A percentile compares a stretch with the other conserved stretches of the same genome.
Conservation (phyloP, 64 coral and sea anemone genomes). For the Dendrophyllia cribrosa region DNA sequence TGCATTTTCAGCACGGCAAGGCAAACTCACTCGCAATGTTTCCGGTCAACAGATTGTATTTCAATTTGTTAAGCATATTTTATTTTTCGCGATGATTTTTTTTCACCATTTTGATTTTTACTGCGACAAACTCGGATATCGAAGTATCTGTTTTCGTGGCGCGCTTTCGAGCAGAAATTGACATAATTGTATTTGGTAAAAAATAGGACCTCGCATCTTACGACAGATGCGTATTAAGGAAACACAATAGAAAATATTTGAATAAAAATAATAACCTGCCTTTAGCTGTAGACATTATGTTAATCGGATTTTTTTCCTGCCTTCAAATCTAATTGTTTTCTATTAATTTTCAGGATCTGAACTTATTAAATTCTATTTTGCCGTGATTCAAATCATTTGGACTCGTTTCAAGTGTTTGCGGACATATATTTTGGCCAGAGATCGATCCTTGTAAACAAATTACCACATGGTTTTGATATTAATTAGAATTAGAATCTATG, state of each 20-base stretch:
- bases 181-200: slow-evolving; percentile 44
- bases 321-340: neutral
- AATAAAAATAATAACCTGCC: slow-evolving; percentile 73
- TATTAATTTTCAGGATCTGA: neutral
- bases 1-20: slow-evolving; percentile 46
- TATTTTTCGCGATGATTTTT: slow-evolving; percentile 3
- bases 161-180: slow-evolving; percentile 23
- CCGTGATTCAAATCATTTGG: slow-evolving; percentile 4
- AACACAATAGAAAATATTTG: slow-evolving; percentile 89
- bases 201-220: slow-evolving; percentile 35
- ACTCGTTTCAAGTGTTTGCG: neutral
- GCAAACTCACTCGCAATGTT: slow-evolving; percentile 42
- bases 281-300: slow-evolving; percentile 61
- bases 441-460: slow-evolving; percentile 80
- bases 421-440: slow-evolving; percentile 2
- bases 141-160: neutral
- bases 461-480: slow-evolving; percentile 95
- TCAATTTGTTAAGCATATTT: slow-evolving; percentile 18
- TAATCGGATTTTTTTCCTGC: slow-evolving; percentile 67
- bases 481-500: slow-evolving; percentile 78
- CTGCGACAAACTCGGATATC: neutral
- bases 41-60: slow-evolving; percentile 53
- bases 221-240: slow-evolving; percentile 87
- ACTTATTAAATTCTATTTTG: slow-evolving; percentile 10
- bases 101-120: slow-evolving; percentile 12